Percentiles rank a stretch among this genome's conserved stretches.
These are phyloP conservation scores for Catalaphyllia jardinei DNA, from an alignment of 64 coral and sea anemone species.

Conservation along the genomic window DNA sequence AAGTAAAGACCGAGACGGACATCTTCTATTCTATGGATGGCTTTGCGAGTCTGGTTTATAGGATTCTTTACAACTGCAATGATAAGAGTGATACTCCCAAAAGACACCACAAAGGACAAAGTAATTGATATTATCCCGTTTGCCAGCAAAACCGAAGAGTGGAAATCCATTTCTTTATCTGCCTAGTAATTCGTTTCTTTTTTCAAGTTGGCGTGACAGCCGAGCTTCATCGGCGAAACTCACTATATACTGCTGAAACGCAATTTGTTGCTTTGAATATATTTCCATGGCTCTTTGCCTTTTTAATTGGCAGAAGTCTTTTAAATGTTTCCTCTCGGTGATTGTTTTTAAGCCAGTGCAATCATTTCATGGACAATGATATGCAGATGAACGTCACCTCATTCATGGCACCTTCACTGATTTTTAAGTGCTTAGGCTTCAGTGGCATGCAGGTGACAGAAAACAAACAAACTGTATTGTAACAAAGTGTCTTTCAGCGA, in stretches of 20 bases:
- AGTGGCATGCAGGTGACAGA: too few relatives aligned
- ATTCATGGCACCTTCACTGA: too few relatives aligned
- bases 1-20: neutral
- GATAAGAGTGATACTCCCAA: neutral
- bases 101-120: neutral
- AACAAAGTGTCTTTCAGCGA: too few relatives aligned
- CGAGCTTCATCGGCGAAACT: neutral
- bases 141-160: neutral
- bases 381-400: too few relatives aligned
- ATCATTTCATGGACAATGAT: too few relatives aligned
- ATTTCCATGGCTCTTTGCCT: neutral
- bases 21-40: neutral
- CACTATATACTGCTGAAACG: neutral
- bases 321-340: neutral
- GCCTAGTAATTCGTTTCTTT: neutral
- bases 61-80: conserved; percentile 31
- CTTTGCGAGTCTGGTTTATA: neutral
- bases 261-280: neutral
- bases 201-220: neutral
- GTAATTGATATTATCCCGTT: neutral
- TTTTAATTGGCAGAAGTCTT: neutral
- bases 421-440: too few relatives aligned
- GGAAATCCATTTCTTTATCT: neutral
- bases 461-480: too few relatives aligned
- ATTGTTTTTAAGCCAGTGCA: too few relatives aligned